These are phyloP conservation scores for Sebastes matsubarae DNA, from an alignment of 2,797 vertebrate species.

Conservation along the genomic window DNA sequence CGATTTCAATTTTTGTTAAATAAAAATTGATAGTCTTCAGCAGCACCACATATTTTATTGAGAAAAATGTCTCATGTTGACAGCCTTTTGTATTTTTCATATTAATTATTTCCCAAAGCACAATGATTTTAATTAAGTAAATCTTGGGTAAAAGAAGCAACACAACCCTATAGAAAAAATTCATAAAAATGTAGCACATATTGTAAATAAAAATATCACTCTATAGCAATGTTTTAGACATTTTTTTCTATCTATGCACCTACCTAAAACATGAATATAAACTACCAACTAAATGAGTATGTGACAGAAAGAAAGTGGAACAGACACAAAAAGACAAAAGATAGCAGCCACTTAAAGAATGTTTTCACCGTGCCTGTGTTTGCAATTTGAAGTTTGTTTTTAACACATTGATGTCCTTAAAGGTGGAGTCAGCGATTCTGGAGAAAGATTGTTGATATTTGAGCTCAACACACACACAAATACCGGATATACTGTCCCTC, in stretches of 20 bases:
- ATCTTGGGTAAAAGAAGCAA: neutral
- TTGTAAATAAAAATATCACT: slow-evolving; percentile 25
- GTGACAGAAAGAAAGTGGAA: neutral
- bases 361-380: neutral
- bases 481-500: neutral
- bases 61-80: slow-evolving; percentile 1
- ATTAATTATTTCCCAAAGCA: slow-evolving; percentile 1
- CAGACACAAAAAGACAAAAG: neutral
- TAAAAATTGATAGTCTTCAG: neutral
- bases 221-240: neutral
- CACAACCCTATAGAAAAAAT: slow-evolving; percentile 20
- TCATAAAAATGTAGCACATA: slow-evolving; percentile 15
- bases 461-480: neutral
- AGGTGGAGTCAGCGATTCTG: neutral
- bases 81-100: neutral
- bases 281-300: neutral
- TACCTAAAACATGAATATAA: neutral
- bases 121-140: neutral
- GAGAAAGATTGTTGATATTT: neutral
- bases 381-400: neutral
- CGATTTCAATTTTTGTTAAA: neutral
- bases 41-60: slow-evolving; percentile 46
- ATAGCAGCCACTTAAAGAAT: neutral
- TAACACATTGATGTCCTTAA: neutral
- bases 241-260: neutral